A percentile compares a stretch with the other conserved stretches of the same genome.
Conservation (phyloP, 1,140 invertebrate genomes). For the Oscheius sp. region DNA sequence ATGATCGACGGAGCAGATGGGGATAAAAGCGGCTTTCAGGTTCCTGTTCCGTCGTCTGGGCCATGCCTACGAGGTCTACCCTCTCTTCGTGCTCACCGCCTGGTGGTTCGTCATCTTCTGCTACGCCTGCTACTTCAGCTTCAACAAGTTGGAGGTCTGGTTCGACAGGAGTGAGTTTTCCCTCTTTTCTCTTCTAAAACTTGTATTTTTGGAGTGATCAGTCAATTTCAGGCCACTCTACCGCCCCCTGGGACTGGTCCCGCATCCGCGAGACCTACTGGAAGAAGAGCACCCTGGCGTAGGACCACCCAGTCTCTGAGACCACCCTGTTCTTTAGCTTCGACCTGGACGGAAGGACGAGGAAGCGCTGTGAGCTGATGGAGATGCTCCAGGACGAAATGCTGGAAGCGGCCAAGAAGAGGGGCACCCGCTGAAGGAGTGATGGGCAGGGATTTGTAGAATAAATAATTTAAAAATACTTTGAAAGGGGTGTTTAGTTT, state of each 20-base stretch:
- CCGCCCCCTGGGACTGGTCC: background rate
- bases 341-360: slow-evolving; percentile 47
- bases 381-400: slow-evolving; percentile 54
- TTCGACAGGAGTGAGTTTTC: slow-evolving; percentile 13
- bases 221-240: background rate
- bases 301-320: background rate
- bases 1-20: no score
- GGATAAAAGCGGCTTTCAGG: no score
- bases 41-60: slow-evolving; percentile 39
- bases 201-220: background rate
- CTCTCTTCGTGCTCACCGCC: slow-evolving; percentile 25
- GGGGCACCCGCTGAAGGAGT: no score
- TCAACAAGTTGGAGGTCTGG: slow-evolving; percentile 37
- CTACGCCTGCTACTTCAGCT: slow-evolving; percentile 17
- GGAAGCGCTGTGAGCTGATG: slow-evolving; percentile 52
- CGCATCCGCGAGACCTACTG: background rate
- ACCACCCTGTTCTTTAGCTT: background rate
- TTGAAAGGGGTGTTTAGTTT: no score
- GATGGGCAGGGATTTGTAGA: no score
- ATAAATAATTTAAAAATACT: no score
- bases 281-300: background rate
- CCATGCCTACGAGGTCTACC: slow-evolving; percentile 41
- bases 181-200: background rate
- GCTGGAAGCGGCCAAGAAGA: slow-evolving; percentile 55
- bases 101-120: slow-evolving; percentile 23